Conservation (phyloP, 2,888 invertebrate species). For the Encarsia formosa region DNA sequence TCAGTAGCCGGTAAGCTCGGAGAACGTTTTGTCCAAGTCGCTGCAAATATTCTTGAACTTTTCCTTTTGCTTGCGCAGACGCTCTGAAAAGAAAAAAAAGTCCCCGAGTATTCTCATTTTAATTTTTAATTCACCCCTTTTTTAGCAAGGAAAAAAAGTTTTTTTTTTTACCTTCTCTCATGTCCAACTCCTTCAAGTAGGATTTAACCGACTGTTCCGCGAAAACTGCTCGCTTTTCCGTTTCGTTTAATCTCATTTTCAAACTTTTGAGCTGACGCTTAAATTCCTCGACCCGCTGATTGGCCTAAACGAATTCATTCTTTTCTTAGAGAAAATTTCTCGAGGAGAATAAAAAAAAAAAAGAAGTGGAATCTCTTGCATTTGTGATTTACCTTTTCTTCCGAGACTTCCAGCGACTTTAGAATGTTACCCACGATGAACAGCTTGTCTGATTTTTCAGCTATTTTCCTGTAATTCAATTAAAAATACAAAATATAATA, state of each 20-base stretch:
- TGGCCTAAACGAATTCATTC: conserved; percentile 53
- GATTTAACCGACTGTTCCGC: conserved; percentile 69
- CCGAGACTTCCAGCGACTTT: conserved; percentile 66
- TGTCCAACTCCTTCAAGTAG: conserved; percentile 68
- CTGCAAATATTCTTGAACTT: conserved; percentile 74
- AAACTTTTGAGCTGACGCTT: conserved; percentile 52
- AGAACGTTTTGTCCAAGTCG: conserved; percentile 71
- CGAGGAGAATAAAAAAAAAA: neutral
- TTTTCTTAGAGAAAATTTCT: too few relatives aligned
- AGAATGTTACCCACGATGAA: conserved; percentile 69
- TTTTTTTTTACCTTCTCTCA: conserved; percentile 64
- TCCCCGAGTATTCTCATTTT: neutral
- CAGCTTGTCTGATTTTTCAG: conserved; percentile 66
- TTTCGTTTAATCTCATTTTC: conserved; percentile 40
- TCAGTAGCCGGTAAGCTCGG: conserved; percentile 70
- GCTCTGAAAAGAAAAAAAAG: conserved; percentile 62
- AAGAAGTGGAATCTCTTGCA: neutral
- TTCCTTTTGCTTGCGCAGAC: conserved; percentile 77
- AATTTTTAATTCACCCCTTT: neutral
- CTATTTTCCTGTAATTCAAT: conserved; percentile 55
- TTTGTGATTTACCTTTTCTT: conserved; percentile 55
- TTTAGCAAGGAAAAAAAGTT: neutral
- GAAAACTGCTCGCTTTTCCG: conserved; percentile 65
- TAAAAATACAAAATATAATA: neutral
- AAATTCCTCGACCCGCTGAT: conserved; percentile 61